Base-by-base conservation (phyloP, 2,113 vertebrate species). In the Gallinago jamesoni region DNA sequence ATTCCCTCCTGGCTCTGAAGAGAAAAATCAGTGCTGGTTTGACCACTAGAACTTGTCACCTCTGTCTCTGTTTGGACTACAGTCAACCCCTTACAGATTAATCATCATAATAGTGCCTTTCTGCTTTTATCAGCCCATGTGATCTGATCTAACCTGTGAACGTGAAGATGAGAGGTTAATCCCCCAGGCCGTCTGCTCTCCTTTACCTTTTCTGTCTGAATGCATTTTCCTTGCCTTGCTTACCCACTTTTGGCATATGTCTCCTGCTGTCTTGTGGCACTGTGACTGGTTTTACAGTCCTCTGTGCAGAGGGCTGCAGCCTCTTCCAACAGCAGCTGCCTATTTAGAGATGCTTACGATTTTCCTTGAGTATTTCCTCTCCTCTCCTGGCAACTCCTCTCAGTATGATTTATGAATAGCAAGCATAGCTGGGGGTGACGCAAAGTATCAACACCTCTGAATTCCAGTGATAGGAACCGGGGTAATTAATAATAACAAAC, bases 391-490 rank as follows among this genome's bases (percentile, higher is more conserved):
- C 84, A 96, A 53, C 66, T 85, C 74, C 75, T 94, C 52, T 94
- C 84, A 33, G 67, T 79, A 90, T 96, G 86, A 96, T 95, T 97
- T 97, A 97, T 97, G 94, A 97, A 87, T 73, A 89, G 89, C 81
- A 79, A 94, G 70, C 82, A 87, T 95, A 92, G 96, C 92, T 95
- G 85, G 63, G 80, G 87, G 94, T 90, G 89, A 88, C 84, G 87
- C 0, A 0, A 89, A 75, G 84, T 92, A 85, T 69, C 87, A 90
- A 73, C 87, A 87, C 85, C 93, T 96, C 96, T 96, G 91, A 96
- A 94, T 96, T 86, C 19, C 74, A 93, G 87, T 93, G 95, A 90
- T 82, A 95, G 92, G 89, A 97, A 70, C 86, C 3, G 5, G 75
- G 53, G 76, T 97, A 97, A 97, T 96, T 97, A 97, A 94, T 95